Evolutionary conservation across 2,888 invertebrate genomes (phyloP).

Genomic region (Hydrotaea cyrtoneurina): DNA sequence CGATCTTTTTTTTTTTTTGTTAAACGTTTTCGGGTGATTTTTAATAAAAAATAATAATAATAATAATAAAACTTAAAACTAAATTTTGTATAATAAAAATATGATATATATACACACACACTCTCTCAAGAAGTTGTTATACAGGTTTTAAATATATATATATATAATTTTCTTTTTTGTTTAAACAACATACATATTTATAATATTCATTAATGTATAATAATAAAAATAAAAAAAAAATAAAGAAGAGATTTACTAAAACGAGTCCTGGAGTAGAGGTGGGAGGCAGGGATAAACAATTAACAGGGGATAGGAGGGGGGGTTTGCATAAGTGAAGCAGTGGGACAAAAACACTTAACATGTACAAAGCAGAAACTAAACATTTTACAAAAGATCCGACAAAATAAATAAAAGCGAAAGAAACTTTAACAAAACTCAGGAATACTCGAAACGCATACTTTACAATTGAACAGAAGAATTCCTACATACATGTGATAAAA

Average conservation of each 20-base stretch:
- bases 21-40: conserved; percentile 32
- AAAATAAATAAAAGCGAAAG: conserved; percentile 1
- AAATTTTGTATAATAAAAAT: conserved; percentile 35
- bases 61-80: conserved; percentile 44
- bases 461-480: conserved; percentile 28
- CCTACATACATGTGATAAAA: neutral
- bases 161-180: conserved; percentile 33
- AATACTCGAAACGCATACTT: conserved; percentile 35
- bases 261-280: neutral
- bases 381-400: conserved; percentile 25
- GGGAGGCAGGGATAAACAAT: conserved; percentile 39
- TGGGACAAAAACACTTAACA: conserved; percentile 41
- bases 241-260: conserved; percentile 56
- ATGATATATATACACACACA: conserved; percentile 40
- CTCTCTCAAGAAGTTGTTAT: conserved; percentile 33
- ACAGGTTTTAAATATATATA: conserved; percentile 42
- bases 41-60: conserved; percentile 23
- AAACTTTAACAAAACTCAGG: conserved; percentile 50
- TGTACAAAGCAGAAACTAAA: conserved; percentile 22
- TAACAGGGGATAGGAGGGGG: conserved; percentile 28
- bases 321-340: neutral
- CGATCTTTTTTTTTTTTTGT: conserved; percentile 4
- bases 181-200: conserved; percentile 51
- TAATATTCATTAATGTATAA: conserved; percentile 26
- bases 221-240: conserved; percentile 42